Conservation (phyloP, 2,888 invertebrate species). For the Drosophila acutilabella region DNA sequence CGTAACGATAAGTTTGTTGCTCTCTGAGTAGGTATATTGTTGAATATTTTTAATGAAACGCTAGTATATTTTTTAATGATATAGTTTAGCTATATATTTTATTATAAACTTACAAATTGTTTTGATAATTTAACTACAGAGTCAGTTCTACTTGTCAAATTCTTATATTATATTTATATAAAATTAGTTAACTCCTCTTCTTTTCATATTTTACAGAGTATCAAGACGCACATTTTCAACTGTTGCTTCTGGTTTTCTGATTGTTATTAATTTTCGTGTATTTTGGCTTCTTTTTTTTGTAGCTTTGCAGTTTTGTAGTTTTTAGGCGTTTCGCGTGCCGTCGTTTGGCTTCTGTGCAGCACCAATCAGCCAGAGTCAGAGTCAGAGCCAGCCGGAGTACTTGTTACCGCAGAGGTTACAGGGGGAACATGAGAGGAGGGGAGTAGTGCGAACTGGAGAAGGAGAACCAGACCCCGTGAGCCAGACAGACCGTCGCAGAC, state of each 20-base stretch:
- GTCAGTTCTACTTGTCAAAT: too few species aligned
- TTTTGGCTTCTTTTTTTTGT: constrained; percentile 59
- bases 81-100: too few species aligned
- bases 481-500: constrained; percentile 75
- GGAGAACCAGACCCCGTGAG: constrained; percentile 46
- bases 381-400: constrained; percentile 44
- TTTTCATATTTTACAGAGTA: constrained; percentile 21
- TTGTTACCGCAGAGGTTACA: constrained; percentile 16
- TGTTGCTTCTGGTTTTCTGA: constrained; percentile 39
- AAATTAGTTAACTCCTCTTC: too few species aligned
- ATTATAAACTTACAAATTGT: too few species aligned
- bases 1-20: too few species aligned
- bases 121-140: too few species aligned
- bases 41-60: too few species aligned
- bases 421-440: constrained; percentile 11
- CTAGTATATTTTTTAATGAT: too few species aligned
- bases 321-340: constrained; percentile 81
- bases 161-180: too few species aligned
- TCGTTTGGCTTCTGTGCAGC: constrained; percentile 65
- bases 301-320: constrained; percentile 36
- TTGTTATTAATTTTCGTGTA: constrained; percentile 73
- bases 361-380: constrained; percentile 57
- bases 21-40: too few species aligned
- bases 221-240: background rate
- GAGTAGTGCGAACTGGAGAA: background rate